A percentile compares a stretch with the other conserved stretches of the same genome.
These are phyloP conservation scores for Apamea anceps DNA, from an alignment of 2,888 invertebrate genomes.

Conservation along the genomic window DNA sequence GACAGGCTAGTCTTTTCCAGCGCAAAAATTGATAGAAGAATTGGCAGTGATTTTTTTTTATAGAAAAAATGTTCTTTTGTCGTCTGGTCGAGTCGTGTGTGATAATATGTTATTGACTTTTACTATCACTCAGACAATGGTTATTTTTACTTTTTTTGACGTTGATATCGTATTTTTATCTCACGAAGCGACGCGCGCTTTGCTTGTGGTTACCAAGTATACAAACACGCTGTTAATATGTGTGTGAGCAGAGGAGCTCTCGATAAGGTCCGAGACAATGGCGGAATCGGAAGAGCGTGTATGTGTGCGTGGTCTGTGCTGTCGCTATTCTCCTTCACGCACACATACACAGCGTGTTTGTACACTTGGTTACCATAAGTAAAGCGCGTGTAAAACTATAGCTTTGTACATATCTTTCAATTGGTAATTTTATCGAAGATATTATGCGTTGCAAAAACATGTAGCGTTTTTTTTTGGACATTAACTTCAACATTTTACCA, in stretches of 20 bases:
- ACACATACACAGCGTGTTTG: no score
- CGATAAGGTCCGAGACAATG: no score
- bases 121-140: background rate
- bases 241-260: no score
- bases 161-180: background rate
- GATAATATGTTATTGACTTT: background rate
- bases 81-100: background rate
- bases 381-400: background rate
- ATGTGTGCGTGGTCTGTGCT: no score
- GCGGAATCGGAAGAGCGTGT: no score
- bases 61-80: background rate
- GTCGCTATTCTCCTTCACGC: no score
- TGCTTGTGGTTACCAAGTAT: no score
- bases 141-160: background rate
- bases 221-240: no score
- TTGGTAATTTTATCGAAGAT: background rate
- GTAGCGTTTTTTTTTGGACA: background rate
- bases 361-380: no score
- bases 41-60: background rate
- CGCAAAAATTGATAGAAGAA: slow-evolving; percentile 25
- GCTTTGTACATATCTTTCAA: background rate
- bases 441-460: background rate
- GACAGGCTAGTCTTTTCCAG: slow-evolving; percentile 38
- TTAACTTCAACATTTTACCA: background rate
- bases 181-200: no score